phyloP scores from a whole-genome alignment of 2,113 vertebrate species.

The Phylloscopus trochilus region DNA sequence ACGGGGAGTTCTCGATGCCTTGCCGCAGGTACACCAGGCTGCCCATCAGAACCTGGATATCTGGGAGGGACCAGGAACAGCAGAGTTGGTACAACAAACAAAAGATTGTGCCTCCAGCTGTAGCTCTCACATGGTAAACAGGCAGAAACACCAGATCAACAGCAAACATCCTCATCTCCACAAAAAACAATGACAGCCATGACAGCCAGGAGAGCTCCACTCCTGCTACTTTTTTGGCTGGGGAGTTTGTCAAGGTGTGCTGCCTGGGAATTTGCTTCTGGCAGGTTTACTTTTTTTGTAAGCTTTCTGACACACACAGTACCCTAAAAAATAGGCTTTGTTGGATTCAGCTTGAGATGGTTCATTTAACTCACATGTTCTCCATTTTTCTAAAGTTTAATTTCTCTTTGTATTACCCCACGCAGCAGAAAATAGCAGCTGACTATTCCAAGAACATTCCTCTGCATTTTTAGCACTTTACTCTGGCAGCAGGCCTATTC shows the following conservation, averaged over 20 bases:
- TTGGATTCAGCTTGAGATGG: not conserved
- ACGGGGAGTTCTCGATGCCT: constrained; percentile 85
- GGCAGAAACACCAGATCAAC: not conserved
- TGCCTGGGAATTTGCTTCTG: not conserved
- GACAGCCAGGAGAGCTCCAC: not conserved
- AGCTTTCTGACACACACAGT: not conserved
- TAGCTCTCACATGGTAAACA: not conserved
- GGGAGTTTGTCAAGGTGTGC: not conserved
- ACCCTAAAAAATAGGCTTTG: not conserved
- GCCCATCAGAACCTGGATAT: constrained; percentile 87
- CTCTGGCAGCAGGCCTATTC: not conserved
- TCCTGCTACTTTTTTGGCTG: not conserved
- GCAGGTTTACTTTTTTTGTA: not conserved
- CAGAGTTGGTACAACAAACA: not conserved
- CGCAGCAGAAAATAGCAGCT: constrained; percentile 13
- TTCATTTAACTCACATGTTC: not conserved
- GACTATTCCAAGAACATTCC: constrained; percentile 10
- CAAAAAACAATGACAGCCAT: not conserved
- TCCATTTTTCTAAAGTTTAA: not conserved
- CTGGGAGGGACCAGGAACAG: constrained; percentile 44
- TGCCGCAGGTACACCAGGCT: constrained; percentile 85
- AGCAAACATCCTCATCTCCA: not conserved
- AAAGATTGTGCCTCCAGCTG: not conserved
- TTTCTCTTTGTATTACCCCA: constrained; percentile 17
- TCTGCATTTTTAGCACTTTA: constrained; percentile 1